Evolutionary conservation across 1,140 invertebrate genomes (phyloP).

Genomic region (Drosophila lini): DNA sequence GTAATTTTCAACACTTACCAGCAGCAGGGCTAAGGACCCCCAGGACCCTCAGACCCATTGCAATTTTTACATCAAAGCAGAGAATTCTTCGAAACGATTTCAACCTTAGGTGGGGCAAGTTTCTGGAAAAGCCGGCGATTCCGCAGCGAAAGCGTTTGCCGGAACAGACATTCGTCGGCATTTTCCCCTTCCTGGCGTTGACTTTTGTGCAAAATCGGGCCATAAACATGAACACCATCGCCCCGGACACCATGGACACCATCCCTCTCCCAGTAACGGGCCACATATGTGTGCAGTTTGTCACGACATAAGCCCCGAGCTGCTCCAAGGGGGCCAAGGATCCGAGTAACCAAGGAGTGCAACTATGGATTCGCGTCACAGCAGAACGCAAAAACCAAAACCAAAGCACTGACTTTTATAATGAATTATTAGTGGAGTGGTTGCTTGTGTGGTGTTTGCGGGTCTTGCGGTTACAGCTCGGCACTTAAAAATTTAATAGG

Average conservation of each 20-base stretch:
- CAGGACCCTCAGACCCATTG: constrained; percentile 25
- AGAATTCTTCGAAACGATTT: constrained; percentile 53
- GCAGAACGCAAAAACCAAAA: constrained; percentile 80
- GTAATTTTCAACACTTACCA: constrained; percentile 82
- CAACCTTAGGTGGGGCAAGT: constrained; percentile 14
- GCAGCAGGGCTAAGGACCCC: constrained; percentile 48
- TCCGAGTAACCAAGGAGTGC: constrained; percentile 9
- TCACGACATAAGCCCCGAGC: constrained; percentile 77
- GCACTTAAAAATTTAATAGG: constrained; percentile 82
- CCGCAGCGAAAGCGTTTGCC: constrained; percentile 43
- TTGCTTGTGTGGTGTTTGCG: constrained; percentile 77
- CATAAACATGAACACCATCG: constrained; percentile 69
- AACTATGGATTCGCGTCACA: constrained; percentile 72
- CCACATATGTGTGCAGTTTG: constrained; percentile 81
- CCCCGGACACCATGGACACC: constrained; percentile 23
- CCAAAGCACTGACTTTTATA: constrained; percentile 82
- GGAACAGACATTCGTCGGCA: constrained; percentile 45
- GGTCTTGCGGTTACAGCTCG: constrained; percentile 68
- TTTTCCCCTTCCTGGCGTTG: constrained; percentile 42
- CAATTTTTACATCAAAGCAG: constrained; percentile 51
- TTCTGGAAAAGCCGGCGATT: constrained; percentile 20
- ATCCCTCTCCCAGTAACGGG: constrained; percentile 28
- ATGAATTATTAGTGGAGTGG: constrained; percentile 79
- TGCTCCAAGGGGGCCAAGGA: constrained; percentile 9
- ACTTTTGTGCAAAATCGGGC: constrained; percentile 75